Conservation (phyloP, 2,113 vertebrate genomes). For the Salvelinus namaycush region DNA sequence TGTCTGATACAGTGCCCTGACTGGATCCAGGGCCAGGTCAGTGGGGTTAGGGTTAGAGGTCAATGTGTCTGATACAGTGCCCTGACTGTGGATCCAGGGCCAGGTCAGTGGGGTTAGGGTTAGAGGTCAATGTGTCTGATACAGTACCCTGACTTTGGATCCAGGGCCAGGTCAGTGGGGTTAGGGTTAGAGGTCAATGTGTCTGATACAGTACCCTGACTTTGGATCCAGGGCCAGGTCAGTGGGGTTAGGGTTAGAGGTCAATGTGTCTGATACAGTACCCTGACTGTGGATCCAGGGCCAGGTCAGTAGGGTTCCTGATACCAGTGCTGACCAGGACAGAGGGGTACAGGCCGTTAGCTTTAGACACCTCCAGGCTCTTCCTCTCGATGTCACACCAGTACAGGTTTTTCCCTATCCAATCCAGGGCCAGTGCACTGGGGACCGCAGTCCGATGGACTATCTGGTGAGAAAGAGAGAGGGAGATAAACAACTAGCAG, state of each 20-base stretch:
- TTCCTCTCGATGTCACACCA: slow-evolving; percentile 95
- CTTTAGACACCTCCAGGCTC: slow-evolving; percentile 96
- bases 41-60: slow-evolving; percentile 72
- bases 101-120: slow-evolving; percentile 83
- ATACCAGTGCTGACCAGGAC: slow-evolving; percentile 87
- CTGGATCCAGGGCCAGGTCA: slow-evolving; percentile 87
- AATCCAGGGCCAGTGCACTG: slow-evolving; percentile 92
- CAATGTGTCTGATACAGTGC: slow-evolving; percentile 58
- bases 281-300: slow-evolving; percentile 89
- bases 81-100: slow-evolving; percentile 88
- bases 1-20: slow-evolving; percentile 77
- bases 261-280: slow-evolving; percentile 52
- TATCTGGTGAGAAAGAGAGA: slow-evolving; percentile 72
- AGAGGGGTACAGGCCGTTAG: slow-evolving; percentile 91
- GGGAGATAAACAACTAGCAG: background rate
- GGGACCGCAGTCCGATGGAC: slow-evolving; percentile 93
- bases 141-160: slow-evolving; percentile 87
- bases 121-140: no score
- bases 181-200: slow-evolving; percentile 47
- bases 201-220: slow-evolving; percentile 76
- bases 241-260: slow-evolving; percentile 73
- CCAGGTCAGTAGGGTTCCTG: slow-evolving; percentile 88
- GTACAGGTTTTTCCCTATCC: slow-evolving; percentile 98
- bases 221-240: slow-evolving; percentile 89
- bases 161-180: slow-evolving; percentile 86